Conservation (phyloP, 2,113 vertebrate genomes). For the Sceloporus undulatus region DNA sequence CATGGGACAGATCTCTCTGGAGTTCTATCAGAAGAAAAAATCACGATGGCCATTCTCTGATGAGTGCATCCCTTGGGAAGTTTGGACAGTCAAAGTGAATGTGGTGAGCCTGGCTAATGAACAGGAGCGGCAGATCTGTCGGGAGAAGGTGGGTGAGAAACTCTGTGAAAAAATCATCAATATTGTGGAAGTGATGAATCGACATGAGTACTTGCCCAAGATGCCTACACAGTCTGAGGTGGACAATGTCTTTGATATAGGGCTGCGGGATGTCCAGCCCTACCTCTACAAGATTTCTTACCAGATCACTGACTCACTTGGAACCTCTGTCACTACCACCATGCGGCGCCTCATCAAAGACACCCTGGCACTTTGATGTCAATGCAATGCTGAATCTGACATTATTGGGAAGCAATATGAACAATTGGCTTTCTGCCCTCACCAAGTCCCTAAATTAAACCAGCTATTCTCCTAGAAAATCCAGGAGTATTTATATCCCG, state of each 20-base stretch:
- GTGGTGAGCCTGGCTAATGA: slow-evolving; percentile 95
- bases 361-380: slow-evolving; percentile 89
- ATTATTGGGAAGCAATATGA: not conserved
- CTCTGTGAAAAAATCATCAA: slow-evolving; percentile 98
- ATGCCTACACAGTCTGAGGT: slow-evolving; percentile 99
- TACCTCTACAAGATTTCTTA: slow-evolving; percentile 98
- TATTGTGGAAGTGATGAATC: slow-evolving; percentile 97
- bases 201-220: slow-evolving; percentile 97
- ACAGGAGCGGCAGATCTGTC: slow-evolving; percentile 97
- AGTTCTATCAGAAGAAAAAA: slow-evolving; percentile 99
- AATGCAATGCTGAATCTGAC: not conserved
- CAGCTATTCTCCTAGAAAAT: not conserved
- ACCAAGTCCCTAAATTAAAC: not conserved
- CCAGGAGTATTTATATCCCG: not conserved
- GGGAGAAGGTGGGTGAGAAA: slow-evolving; percentile 97
- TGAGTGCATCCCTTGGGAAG: slow-evolving; percentile 97
- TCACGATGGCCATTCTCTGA: slow-evolving; percentile 98
- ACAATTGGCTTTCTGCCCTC: not conserved
- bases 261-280: slow-evolving; percentile 95
- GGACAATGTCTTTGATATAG: slow-evolving; percentile 98
- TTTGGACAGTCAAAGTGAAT: slow-evolving; percentile 98
- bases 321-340: slow-evolving; percentile 95
- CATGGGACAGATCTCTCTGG: slow-evolving; percentile 94
- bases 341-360: slow-evolving; percentile 98
- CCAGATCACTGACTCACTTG: slow-evolving; percentile 95